Conservation (phyloP, 1,140 invertebrate genomes). For the Micrasema longulum region DNA sequence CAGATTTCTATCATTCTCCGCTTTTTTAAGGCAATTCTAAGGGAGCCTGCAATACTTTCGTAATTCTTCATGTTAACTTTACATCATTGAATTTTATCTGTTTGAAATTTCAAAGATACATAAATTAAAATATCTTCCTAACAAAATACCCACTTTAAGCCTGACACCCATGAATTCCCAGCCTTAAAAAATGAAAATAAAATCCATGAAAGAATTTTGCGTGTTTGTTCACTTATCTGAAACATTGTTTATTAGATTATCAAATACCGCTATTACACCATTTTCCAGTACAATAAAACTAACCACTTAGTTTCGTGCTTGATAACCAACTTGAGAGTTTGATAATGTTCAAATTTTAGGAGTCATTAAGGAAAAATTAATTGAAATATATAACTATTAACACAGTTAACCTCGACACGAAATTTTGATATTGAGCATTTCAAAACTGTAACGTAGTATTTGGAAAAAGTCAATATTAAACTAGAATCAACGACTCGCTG, state of each 20-base stretch:
- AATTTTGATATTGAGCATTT: no score
- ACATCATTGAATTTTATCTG: not conserved
- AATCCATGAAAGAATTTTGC: not conserved
- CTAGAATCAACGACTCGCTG: no score
- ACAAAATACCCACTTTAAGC: not conserved
- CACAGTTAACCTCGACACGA: no score
- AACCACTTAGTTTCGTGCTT: slow-evolving; percentile 20
- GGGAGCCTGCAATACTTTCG: not conserved
- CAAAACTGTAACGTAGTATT: no score
- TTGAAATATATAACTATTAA: no score
- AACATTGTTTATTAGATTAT: slow-evolving; percentile 21
- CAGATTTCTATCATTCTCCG: no score
- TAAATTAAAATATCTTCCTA: not conserved
- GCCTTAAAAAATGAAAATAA: slow-evolving; percentile 10
- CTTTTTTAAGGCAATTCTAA: not conserved
- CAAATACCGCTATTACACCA: slow-evolving; percentile 11
- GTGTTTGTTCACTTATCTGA: not conserved
- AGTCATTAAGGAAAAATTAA: no score
- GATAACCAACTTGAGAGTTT: no score
- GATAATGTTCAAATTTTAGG: no score
- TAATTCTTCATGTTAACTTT: not conserved
- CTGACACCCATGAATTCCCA: not conserved
- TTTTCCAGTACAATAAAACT: slow-evolving; percentile 9
- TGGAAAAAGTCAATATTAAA: no score
- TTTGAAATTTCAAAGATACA: not conserved